Percentiles rank a stretch among this genome's conserved stretches.
These are phyloP conservation scores for Nomada flava DNA, from an alignment of 2,888 invertebrate species.

Conservation along the genomic window DNA sequence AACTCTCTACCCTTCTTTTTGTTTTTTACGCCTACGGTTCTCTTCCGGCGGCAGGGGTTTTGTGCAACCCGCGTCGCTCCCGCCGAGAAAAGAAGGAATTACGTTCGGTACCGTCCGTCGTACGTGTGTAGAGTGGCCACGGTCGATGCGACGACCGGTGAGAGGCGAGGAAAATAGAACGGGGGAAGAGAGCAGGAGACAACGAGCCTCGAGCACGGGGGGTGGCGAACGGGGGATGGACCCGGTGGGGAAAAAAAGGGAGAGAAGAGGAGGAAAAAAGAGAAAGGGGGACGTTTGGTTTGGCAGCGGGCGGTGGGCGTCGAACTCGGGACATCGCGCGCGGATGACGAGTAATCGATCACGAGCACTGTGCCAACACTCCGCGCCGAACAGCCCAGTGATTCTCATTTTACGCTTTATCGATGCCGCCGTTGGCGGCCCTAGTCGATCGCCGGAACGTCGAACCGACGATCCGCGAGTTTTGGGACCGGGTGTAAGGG, in stretches of 20 bases:
- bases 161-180: constrained; percentile 44
- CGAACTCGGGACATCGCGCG: constrained; percentile 79
- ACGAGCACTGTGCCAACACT: constrained; percentile 81
- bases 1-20: neutral
- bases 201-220: constrained; percentile 28
- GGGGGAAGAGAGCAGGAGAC: constrained; percentile 47
- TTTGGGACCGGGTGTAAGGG: no score
- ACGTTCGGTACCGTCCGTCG: constrained; percentile 40
- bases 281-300: constrained; percentile 77
- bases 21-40: neutral
- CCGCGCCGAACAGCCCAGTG: constrained; percentile 69
- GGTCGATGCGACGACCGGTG: constrained; percentile 65
- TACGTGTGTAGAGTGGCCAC: constrained; percentile 50
- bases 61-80: constrained; percentile 12
- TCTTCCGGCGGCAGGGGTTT: constrained; percentile 24
- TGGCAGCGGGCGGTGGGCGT: constrained; percentile 76
- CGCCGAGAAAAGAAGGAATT: constrained; percentile 44
- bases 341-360: constrained; percentile 83
- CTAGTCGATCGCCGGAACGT: no score
- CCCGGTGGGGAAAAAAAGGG: neutral
- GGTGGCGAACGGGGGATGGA: neutral
- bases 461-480: no score
- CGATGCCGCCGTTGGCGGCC: constrained; percentile 2
- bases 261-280: constrained; percentile 58
- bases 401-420: constrained; percentile 66